Percentiles rank a stretch among this genome's conserved stretches.
These are phyloP conservation scores for Auanema freiburgensis DNA, from an alignment of 2,888 invertebrate genomes.

Conservation along the genomic window DNA sequence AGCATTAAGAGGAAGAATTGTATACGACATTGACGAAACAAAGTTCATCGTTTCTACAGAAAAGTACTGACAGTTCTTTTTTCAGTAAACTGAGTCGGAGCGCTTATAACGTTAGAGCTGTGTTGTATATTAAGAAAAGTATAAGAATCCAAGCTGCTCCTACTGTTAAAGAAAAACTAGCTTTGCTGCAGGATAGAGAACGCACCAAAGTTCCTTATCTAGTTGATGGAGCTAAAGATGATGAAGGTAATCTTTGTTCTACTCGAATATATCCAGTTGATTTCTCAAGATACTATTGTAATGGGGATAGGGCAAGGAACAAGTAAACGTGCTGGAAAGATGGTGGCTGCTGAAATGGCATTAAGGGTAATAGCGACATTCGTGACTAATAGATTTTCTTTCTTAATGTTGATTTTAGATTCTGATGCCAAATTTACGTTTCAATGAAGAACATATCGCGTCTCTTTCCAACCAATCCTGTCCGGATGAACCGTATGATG, in stretches of 20 bases:
- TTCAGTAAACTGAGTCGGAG: background rate
- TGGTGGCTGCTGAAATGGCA: slow-evolving; percentile 74
- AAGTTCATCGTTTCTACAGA: slow-evolving; percentile 21
- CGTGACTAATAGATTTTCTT: background rate
- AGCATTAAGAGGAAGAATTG: slow-evolving; percentile 77
- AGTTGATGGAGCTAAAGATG: background rate
- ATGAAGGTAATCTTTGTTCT: background rate
- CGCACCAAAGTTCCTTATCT: background rate
- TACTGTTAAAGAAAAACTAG: slow-evolving; percentile 34
- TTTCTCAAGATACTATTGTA: slow-evolving; percentile 66
- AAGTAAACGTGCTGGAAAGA: slow-evolving; percentile 93
- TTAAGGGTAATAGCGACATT: slow-evolving; percentile 24
- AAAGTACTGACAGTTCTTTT: too few species aligned
- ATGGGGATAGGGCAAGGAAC: slow-evolving; percentile 92
- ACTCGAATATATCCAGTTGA: background rate
- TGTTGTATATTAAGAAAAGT: slow-evolving; percentile 26
- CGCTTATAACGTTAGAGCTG: slow-evolving; percentile 37
- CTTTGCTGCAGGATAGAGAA: slow-evolving; percentile 25
- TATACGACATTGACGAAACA: slow-evolving; percentile 48
- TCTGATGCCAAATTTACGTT: slow-evolving; percentile 50
- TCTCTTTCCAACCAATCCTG: background rate
- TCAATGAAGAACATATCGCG: slow-evolving; percentile 25
- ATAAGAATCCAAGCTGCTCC: slow-evolving; percentile 19
- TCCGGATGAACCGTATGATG: slow-evolving; percentile 2
- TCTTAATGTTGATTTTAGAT: slow-evolving; percentile 10